Evolutionary conservation across 2,888 invertebrate species (phyloP), one percentile per base, ranked within the genome.

Genomic region (Lobophora halterata): DNA sequence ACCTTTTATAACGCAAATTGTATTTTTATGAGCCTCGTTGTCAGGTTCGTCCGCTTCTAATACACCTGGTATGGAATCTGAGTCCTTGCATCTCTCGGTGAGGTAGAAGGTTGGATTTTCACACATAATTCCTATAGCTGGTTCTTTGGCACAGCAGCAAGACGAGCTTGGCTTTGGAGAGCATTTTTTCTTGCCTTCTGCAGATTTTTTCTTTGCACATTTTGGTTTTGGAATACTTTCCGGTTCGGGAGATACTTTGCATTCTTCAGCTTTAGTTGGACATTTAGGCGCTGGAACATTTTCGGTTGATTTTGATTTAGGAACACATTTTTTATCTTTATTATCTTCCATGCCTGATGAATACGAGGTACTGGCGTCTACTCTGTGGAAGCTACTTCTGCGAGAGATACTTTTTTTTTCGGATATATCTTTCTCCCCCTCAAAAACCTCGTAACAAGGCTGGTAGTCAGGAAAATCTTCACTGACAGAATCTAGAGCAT

Each of bases 1-100:
- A 14, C 44, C 38, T 55, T 65, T 71, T 3, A 79, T 58, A 0
- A 61, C 65, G 3, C 55, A 42, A 19, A 77, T 41, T 0, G 74
- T 61, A 49, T 65, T 50, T 9, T 42, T 47, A 33, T 69, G 65
- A 12, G 52, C 47, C 2, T 65, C 48, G 1, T 36, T 35, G 3
- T 36, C 10, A 20, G 17, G 3, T 5, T 19, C 24, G 2, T 5
- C n/a, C 7, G 6, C 9, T 6, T 7, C 12, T 5, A 27, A 13
- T 32, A 10, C 11, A 3, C 32, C 16, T 6, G 38, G 27, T 17
- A 23, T 10, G 1, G 41, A 25, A 10, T 31, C 14, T 2, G 5
- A n/a, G 5, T 41, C 35, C 31, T 31, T 41, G 12, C 34, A 41
- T 10, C 41, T 26, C 9, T 41, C 35, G 2, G 26, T 35, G 3